Percentiles rank a stretch among this genome's conserved stretches.
These are phyloP conservation scores for Pluvianellus socialis DNA, from an alignment of 2,113 vertebrate species.

Conservation along the genomic window DNA sequence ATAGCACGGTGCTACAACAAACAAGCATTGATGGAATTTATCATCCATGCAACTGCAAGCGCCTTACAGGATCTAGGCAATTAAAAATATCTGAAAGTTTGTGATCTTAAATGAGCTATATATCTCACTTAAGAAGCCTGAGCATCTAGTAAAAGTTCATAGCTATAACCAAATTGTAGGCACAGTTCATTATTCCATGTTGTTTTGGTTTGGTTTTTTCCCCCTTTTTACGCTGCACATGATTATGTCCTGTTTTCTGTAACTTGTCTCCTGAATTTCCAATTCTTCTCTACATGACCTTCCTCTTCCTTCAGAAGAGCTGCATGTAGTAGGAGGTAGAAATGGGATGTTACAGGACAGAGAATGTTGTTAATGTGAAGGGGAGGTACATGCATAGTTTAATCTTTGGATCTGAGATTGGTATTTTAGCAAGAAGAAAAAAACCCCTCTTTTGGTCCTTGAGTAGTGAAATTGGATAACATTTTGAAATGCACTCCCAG, in stretches of 20 bases:
- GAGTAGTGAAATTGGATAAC: neutral
- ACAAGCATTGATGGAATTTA: neutral
- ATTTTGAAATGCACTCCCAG: neutral
- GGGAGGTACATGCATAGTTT: neutral
- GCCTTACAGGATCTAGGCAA: neutral
- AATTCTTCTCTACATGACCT: neutral
- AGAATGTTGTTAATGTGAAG: neutral
- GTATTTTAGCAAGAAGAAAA: neutral
- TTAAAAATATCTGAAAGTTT: neutral
- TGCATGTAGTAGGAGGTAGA: neutral
- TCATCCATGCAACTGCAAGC: neutral
- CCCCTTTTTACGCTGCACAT: neutral
- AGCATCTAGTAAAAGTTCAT: neutral
- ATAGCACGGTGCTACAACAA: neutral
- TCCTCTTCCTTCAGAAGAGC: neutral
- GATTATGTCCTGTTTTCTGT: neutral
- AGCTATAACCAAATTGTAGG: neutral
- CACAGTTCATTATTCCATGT: neutral
- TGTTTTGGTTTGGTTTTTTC: neutral
- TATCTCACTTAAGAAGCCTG: neutral
- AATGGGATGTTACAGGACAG: neutral
- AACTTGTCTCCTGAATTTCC: neutral
- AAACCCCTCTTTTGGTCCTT: neutral
- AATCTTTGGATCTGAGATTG: neutral
- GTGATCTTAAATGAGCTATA: neutral